Conservation (phyloP, 2,113 vertebrate species). For the Phalacrocorax brasilianus region DNA sequence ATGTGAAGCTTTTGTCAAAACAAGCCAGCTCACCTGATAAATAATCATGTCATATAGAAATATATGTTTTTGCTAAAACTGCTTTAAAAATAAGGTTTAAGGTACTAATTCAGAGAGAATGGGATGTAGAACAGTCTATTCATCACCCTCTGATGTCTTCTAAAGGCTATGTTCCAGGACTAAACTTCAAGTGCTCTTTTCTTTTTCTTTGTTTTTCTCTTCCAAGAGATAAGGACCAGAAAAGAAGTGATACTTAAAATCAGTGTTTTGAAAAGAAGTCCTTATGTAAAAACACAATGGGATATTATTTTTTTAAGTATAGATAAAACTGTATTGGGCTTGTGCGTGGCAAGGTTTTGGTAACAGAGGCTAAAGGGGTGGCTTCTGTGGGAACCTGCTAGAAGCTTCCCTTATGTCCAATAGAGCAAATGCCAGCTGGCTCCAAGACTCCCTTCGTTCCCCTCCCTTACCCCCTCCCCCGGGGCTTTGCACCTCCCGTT, state of each 20-base stretch:
- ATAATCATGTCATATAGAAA: constrained; percentile 77
- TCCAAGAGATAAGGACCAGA: background rate
- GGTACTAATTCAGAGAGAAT: constrained; percentile 74
- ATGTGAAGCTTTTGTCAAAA: constrained; percentile 53
- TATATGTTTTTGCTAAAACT: constrained; percentile 74
- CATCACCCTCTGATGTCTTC: background rate
- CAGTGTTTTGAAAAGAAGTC: background rate
- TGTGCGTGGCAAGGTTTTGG: background rate
- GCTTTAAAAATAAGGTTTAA: constrained; percentile 77
- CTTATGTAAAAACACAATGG: background rate
- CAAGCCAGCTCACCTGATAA: constrained; percentile 61
- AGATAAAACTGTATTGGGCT: background rate
- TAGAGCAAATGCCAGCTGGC: background rate
- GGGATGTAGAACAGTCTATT: constrained; percentile 77
- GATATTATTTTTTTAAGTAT: background rate
- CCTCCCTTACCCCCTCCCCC: too few species aligned
- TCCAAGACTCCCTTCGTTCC: background rate
- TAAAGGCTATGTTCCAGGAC: background rate
- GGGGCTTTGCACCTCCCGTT: too few species aligned
- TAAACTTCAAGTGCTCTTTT: background rate
- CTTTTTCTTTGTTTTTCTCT: background rate
- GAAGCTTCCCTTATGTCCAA: background rate
- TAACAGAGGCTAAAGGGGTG: background rate
- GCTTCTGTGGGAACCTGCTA: background rate
- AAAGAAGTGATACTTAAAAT: background rate